Percentiles rank a stretch among this genome's conserved stretches.
Evolutionary conservation across 1,140 invertebrate species (phyloP).

Genomic region (Caenorhabditis elegans): DNA sequence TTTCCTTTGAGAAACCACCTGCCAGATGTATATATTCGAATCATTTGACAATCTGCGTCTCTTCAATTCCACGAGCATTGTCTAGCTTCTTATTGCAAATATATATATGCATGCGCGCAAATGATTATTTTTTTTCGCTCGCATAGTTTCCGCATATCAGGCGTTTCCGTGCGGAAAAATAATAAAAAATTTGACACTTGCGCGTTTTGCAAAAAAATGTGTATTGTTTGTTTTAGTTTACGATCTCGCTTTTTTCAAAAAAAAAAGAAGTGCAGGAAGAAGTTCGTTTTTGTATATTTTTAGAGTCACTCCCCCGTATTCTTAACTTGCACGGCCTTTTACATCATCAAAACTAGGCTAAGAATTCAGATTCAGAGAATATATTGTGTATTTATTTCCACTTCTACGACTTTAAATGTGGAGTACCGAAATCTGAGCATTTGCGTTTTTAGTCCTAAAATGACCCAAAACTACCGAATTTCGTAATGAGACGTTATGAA

Average conservation of each 20-base stretch:
- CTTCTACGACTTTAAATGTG: not conserved
- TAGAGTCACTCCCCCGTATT: too few relatives aligned
- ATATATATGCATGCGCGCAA: slow-evolving; percentile 20
- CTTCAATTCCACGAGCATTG: not conserved
- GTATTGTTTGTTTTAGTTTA: slow-evolving; percentile 9
- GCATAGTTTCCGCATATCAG: not conserved
- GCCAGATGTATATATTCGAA: not conserved
- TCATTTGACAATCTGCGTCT: not conserved
- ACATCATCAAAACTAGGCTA: too few relatives aligned
- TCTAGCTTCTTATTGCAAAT: not conserved
- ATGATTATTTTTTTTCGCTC: not conserved
- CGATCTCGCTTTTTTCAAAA: not conserved
- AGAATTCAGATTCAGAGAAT: too few relatives aligned
- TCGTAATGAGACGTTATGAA: too few relatives aligned
- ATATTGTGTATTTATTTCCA: not conserved
- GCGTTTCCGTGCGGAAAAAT: slow-evolving; percentile 17
- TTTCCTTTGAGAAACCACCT: slow-evolving; percentile 20
- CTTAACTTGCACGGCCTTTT: too few relatives aligned
- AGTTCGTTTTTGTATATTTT: too few relatives aligned
- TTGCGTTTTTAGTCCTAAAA: too few relatives aligned
- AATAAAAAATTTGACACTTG: not conserved
- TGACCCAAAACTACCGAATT: too few relatives aligned
- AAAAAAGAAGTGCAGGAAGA: not conserved
- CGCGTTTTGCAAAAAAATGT: not conserved
- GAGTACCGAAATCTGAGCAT: too few relatives aligned